Evolutionary conservation across 2,113 vertebrate genomes (phyloP).

Genomic region (Lasiurus borealis): DNA sequence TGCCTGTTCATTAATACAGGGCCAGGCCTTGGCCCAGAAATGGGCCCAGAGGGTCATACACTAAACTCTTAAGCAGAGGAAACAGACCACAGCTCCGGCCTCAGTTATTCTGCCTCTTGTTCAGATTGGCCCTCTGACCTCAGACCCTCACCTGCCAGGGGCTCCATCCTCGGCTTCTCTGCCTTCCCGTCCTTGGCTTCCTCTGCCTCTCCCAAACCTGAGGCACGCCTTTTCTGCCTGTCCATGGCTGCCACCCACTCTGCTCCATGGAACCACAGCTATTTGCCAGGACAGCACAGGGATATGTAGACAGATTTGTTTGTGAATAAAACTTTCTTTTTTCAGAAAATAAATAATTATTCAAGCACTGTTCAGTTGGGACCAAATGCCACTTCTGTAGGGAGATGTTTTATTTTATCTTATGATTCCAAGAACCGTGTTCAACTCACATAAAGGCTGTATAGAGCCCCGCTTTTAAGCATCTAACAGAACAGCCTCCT

Average conservation of each 20-base stretch:
- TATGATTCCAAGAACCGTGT: background rate
- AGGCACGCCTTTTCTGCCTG: background rate
- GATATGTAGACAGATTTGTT: background rate
- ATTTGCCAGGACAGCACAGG: accelerated
- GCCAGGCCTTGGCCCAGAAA: background rate
- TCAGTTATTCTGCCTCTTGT: background rate
- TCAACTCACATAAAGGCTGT: background rate
- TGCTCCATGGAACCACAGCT: background rate
- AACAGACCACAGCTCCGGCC: accelerated
- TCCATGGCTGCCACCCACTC: accelerated
- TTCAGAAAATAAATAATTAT: background rate
- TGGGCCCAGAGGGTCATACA: accelerated
- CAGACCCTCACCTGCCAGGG: accelerated
- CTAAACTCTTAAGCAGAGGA: background rate
- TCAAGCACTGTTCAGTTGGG: background rate
- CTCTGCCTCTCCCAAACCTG: background rate
- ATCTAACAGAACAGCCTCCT: no score
- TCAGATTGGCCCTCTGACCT: background rate
- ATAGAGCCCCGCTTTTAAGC: background rate
- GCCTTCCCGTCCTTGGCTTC: accelerated
- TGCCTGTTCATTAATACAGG: accelerated
- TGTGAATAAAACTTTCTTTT: background rate
- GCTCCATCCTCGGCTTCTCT: no score
- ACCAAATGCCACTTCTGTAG: background rate
- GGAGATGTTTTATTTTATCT: background rate